These are phyloP conservation scores for Acanthisitta chloris DNA, from an alignment of 2,113 vertebrate genomes.

Conservation along the genomic window DNA sequence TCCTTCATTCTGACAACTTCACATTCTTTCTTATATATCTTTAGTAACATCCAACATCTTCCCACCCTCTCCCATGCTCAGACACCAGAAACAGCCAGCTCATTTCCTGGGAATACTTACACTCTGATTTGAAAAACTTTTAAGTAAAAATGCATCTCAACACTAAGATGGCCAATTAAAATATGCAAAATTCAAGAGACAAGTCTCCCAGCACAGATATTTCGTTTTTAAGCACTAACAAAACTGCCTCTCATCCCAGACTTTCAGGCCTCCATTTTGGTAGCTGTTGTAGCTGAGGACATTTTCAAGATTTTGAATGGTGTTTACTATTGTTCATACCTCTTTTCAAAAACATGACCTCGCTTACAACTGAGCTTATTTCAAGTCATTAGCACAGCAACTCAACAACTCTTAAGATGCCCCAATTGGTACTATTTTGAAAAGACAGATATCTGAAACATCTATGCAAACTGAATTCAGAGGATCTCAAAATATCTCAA, in stretches of 20 bases:
- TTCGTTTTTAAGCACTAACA: neutral
- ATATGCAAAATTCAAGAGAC: neutral
- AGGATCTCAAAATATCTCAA: slow-evolving; percentile 25
- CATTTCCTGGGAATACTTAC: neutral
- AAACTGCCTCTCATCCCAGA: neutral
- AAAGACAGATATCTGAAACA: slow-evolving; percentile 29
- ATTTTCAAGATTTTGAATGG: slow-evolving; percentile 50
- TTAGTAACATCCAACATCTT: accelerated
- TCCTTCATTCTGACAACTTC: neutral
- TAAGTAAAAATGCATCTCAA: neutral
- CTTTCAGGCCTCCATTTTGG: slow-evolving; percentile 8
- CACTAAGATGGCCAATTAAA: neutral
- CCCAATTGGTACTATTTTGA: slow-evolving; percentile 44
- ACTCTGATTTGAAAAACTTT: neutral
- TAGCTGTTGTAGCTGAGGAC: slow-evolving; percentile 7
- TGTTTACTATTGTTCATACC: slow-evolving; percentile 47
- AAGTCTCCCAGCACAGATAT: neutral
- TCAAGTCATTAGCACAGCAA: slow-evolving; percentile 57
- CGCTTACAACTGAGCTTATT: slow-evolving; percentile 57
- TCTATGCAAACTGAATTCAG: slow-evolving; percentile 34
- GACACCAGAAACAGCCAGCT: neutral
- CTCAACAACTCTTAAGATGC: slow-evolving; percentile 57
- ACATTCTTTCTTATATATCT: neutral
- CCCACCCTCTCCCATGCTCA: neutral
- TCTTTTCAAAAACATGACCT: slow-evolving; percentile 57